phyloP scores from a whole-genome alignment of 2,888 invertebrate species.

The Cheilosia grossa region DNA sequence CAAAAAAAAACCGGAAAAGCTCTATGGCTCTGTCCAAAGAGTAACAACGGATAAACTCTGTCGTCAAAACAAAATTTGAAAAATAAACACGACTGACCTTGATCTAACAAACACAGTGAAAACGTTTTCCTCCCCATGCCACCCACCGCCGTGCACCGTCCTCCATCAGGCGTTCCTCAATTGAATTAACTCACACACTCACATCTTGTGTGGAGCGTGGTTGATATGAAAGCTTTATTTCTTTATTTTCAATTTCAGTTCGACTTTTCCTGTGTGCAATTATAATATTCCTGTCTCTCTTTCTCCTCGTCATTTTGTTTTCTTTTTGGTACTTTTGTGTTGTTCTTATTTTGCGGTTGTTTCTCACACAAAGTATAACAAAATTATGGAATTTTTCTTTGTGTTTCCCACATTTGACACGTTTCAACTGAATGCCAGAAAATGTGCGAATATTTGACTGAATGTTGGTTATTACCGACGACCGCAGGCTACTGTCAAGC shows the following conservation, averaged over 20 bases:
- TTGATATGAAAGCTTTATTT: slow-evolving; percentile 30
- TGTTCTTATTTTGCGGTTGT: neutral
- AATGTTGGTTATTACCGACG: neutral
- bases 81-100: slow-evolving; percentile 83
- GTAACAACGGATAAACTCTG: slow-evolving; percentile 51
- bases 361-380: slow-evolving; percentile 36
- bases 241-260: slow-evolving; percentile 21
- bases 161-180: neutral
- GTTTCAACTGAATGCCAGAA: slow-evolving; percentile 34
- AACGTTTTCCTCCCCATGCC: slow-evolving; percentile 15
- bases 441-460: slow-evolving; percentile 35
- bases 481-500: neutral
- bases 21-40: slow-evolving; percentile 28
- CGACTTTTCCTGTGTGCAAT: neutral
- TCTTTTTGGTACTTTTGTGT: slow-evolving; percentile 19
- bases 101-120: slow-evolving; percentile 76
- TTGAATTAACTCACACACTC: slow-evolving; percentile 25
- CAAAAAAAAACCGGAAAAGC: slow-evolving; percentile 24
- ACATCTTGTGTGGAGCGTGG: neutral
- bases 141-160: neutral
- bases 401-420: slow-evolving; percentile 59
- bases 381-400: slow-evolving; percentile 65
- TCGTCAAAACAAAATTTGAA: slow-evolving; percentile 82
- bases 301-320: slow-evolving; percentile 30
- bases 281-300: slow-evolving; percentile 17